These are phyloP conservation scores for Phenganax marumi DNA, from an alignment of 92 coral and sea anemone genomes.

Conservation along the genomic window DNA sequence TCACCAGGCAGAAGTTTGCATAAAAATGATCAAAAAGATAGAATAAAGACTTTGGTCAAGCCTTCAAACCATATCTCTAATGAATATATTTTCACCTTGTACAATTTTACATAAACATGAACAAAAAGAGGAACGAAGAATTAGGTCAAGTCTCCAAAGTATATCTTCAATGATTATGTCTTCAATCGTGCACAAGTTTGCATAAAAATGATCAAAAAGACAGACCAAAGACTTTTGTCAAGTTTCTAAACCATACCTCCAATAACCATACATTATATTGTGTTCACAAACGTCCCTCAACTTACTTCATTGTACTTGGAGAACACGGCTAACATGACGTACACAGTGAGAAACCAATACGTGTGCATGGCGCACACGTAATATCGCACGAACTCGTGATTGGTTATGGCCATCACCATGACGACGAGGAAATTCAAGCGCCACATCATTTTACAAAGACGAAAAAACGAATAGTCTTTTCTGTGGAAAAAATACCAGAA, in stretches of 20 bases:
- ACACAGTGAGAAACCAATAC: conserved; percentile 93
- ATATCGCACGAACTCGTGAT: conserved; percentile 97
- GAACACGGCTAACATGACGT: conserved; percentile 87
- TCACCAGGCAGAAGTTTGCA: too few species aligned
- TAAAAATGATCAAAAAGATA: too few species aligned
- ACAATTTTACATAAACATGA: too few species aligned
- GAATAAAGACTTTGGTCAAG: too few species aligned
- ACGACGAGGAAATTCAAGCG: conserved; percentile 95
- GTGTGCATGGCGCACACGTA: conserved; percentile 99
- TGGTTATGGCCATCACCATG: conserved; percentile 99
- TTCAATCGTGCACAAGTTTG: too few species aligned
- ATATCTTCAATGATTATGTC: too few species aligned
- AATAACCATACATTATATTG: neutral
- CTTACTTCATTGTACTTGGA: conserved; percentile 80
- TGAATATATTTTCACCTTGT: too few species aligned
- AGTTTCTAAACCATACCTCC: neutral
- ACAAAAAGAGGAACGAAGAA: too few species aligned
- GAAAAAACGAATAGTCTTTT: conserved; percentile 92
- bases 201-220: too few species aligned
- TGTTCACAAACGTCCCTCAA: neutral
- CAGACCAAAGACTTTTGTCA: too few species aligned
- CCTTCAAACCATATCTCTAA: too few species aligned
- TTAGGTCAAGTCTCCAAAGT: too few species aligned
- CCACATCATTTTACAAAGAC: conserved; percentile 94
- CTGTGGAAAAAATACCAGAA: conserved; percentile 93